phyloP scores from a whole-genome alignment of 2,888 invertebrate genomes.

The Urechis unicinctus region DNA sequence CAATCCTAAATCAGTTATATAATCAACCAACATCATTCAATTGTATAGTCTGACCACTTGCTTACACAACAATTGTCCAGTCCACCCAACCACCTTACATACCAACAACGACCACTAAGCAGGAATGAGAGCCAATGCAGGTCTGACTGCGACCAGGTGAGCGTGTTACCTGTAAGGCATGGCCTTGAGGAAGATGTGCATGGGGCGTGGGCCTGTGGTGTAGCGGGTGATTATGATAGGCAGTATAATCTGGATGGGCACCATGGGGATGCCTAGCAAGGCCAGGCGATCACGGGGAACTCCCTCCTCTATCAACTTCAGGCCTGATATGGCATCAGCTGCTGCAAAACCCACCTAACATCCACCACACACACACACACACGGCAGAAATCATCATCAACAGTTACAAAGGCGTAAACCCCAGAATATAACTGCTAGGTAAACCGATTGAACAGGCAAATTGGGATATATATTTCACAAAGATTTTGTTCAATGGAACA shows the following conservation, averaged over 20 bases:
- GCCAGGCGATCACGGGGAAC: constrained; percentile 93
- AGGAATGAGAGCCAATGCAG: too few species aligned
- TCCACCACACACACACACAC: neutral
- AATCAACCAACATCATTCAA: too few species aligned
- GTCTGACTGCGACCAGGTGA: neutral
- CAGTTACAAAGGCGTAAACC: too few species aligned
- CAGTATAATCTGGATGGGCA: constrained; percentile 68
- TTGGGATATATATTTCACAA: neutral
- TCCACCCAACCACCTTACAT: too few species aligned
- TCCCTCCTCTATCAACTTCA: constrained; percentile 93
- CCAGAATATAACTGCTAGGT: too few species aligned
- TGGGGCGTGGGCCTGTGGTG: constrained; percentile 80
- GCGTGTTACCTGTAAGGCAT: constrained; percentile 65
- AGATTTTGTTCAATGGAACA: neutral
- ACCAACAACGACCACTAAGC: neutral
- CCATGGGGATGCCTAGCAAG: constrained; percentile 73
- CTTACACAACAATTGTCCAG: constrained; percentile 1
- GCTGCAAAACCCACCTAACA: constrained; percentile 87
- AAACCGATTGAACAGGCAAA: neutral
- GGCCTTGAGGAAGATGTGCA: constrained; percentile 80
- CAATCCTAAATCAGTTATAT: too few species aligned
- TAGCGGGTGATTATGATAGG: constrained; percentile 78
- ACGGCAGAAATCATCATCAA: neutral
- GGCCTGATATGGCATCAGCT: constrained; percentile 85
- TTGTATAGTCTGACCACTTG: too few species aligned